These are phyloP conservation scores for Orthosia gothica DNA, from an alignment of 2,888 invertebrate genomes.

Conservation along the genomic window DNA sequence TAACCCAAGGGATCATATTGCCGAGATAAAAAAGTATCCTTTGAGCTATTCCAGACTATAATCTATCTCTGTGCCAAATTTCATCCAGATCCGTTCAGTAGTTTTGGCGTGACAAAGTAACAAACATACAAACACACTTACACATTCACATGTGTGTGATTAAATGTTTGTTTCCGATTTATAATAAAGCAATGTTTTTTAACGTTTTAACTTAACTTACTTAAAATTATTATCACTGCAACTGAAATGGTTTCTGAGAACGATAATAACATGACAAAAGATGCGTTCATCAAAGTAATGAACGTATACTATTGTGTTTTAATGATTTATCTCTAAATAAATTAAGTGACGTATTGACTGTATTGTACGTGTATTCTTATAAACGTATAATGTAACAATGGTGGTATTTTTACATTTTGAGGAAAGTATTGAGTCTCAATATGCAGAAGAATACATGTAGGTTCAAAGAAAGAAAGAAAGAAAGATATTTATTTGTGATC, in stretches of 20 bases:
- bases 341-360: background rate
- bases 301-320: constrained; percentile 18
- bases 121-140: no score
- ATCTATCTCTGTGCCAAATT: no score
- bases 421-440: no score
- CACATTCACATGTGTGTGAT: no score
- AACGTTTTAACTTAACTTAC: background rate
- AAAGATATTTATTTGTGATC: no score
- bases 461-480: no score
- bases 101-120: no score
- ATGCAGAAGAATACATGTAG: no score
- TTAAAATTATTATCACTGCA: background rate
- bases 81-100: no score
- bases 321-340: constrained; percentile 14
- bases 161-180: background rate
- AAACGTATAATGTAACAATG: background rate
- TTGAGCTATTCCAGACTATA: no score
- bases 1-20: no score
- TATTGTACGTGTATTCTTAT: background rate
- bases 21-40: no score
- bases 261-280: constrained; percentile 38
- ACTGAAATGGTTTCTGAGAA: constrained; percentile 13
- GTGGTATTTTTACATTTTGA: background rate
- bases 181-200: constrained; percentile 2
- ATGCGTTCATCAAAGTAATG: constrained; percentile 25